A percentile compares a stretch with the other conserved stretches of the same genome.
These are phyloP conservation scores for Timema podura DNA, from an alignment of 2,888 invertebrate species.

Conservation along the genomic window DNA sequence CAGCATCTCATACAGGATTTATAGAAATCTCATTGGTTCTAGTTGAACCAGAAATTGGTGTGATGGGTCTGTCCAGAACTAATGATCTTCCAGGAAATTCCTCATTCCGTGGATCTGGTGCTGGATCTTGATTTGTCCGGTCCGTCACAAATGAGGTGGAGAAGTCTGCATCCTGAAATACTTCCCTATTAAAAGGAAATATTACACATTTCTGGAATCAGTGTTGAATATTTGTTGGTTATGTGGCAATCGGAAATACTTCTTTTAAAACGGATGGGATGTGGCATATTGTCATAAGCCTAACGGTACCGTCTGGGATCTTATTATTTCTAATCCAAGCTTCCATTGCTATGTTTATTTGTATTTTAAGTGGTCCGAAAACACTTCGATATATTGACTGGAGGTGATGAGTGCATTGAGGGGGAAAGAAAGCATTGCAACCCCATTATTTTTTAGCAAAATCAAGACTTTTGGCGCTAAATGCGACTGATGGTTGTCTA, in stretches of 20 bases:
- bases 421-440: background rate
- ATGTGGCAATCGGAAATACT: constrained; percentile 6
- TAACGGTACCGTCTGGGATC: background rate
- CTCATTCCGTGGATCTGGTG: background rate
- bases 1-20: no score
- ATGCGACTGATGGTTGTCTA: constrained; percentile 8
- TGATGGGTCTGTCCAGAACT: no score
- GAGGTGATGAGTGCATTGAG: background rate
- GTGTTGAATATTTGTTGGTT: background rate
- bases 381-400: background rate
- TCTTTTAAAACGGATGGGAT: background rate
- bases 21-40: no score
- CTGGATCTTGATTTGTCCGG: background rate
- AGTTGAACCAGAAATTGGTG: no score
- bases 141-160: background rate
- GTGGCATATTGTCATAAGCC: background rate
- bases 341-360: constrained; percentile 9
- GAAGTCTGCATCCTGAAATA: background rate
- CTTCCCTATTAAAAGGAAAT: background rate
- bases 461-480: background rate
- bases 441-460: background rate
- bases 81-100: no score
- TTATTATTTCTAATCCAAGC: background rate
- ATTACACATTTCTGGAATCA: constrained; percentile 2
- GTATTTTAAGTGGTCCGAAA: background rate